phyloP scores from a whole-genome alignment of 2,888 invertebrate species.

The Cerastis leucographa region DNA sequence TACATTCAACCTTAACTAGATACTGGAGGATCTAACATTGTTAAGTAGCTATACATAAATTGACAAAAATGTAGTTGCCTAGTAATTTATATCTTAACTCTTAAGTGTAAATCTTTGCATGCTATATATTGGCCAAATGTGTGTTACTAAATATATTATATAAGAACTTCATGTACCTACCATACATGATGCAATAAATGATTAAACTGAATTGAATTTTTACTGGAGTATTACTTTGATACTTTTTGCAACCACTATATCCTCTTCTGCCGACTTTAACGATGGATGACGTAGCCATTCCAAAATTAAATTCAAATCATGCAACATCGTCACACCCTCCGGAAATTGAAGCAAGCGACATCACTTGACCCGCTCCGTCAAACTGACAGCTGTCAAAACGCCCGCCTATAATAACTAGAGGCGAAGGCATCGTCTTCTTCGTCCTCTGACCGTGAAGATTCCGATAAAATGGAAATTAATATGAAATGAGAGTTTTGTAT shows the following conservation, averaged over 20 bases:
- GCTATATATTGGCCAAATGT: no score
- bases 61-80: no score
- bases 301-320: conserved; percentile 86
- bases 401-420: conserved; percentile 71
- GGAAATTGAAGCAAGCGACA: conserved; percentile 86
- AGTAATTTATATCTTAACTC: no score
- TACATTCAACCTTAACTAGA: no score
- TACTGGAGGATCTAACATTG: no score
- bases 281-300: conserved; percentile 68
- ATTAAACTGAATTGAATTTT: no score
- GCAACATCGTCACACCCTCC: conserved; percentile 76
- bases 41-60: no score
- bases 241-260: not conserved
- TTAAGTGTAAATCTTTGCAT: no score
- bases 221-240: not conserved
- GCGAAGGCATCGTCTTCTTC: conserved; percentile 45
- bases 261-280: conserved; percentile 35
- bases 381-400: conserved; percentile 85
- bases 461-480: conserved; percentile 66
- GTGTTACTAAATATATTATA: no score
- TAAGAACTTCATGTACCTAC: no score
- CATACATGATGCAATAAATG: no score
- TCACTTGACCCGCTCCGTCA: conserved; percentile 84
- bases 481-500: conserved; percentile 56
- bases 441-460: conserved; percentile 65